A percentile compares a stretch with the other conserved stretches of the same genome.
Evolutionary conservation across 30 jellyfish, hydroid and myxozoan species (phyloP).

Genomic region (Turritopsis rubra): DNA sequence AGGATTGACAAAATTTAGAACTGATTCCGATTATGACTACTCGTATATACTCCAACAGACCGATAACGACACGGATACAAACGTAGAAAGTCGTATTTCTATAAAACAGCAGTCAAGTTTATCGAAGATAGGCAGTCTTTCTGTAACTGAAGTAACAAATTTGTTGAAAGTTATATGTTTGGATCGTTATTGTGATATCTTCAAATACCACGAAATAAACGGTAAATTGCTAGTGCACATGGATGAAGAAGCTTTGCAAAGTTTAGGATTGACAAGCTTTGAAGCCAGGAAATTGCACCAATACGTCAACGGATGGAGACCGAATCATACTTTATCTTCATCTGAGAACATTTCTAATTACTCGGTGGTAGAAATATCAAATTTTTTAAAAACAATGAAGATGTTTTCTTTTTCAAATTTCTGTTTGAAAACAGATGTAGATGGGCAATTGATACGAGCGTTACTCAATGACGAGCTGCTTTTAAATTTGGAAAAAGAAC

Average conservation of each 20-base stretch:
- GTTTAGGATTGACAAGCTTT: constrained; percentile 55
- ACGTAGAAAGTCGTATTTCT: not conserved
- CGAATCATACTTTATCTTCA: not conserved
- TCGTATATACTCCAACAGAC: not conserved
- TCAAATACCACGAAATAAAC: constrained; percentile 51
- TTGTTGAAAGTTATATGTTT: constrained; percentile 26
- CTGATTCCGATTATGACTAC: not conserved
- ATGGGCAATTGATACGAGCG: not conserved
- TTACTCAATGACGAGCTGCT: not conserved
- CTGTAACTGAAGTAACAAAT: constrained; percentile 37
- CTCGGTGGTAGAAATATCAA: not conserved
- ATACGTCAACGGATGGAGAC: constrained; percentile 81
- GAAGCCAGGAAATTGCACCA: constrained; percentile 78
- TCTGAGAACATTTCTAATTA: not conserved
- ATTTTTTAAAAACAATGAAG: not conserved
- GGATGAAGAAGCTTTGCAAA: constrained; percentile 71
- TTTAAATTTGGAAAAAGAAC: not conserved
- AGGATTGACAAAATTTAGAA: not conserved
- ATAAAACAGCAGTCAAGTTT: constrained; percentile 25
- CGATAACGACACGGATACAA: not conserved
- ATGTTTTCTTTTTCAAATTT: not conserved
- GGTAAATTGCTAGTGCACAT: constrained; percentile 55
- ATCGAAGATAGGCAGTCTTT: constrained; percentile 23
- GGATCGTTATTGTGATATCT: constrained; percentile 24
- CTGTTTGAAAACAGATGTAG: not conserved